phyloP scores from a whole-genome alignment of 2,888 invertebrate species.

The Latheticus oryzae region DNA sequence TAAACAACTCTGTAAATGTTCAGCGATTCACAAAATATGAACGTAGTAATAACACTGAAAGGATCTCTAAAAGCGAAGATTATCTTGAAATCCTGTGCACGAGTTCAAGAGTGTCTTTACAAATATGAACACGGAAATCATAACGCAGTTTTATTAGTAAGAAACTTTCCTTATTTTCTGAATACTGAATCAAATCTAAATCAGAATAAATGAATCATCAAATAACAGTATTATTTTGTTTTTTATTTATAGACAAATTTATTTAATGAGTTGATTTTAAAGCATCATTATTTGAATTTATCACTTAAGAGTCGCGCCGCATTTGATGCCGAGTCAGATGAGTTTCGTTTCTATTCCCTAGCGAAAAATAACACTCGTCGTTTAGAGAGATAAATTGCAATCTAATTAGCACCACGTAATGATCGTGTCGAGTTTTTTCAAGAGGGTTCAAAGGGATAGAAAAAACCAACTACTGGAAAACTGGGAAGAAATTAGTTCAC shows the following conservation, averaged over 20 bases:
- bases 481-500: too few species aligned
- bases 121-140: slow-evolving; percentile 5
- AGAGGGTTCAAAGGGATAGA: slow-evolving; percentile 2
- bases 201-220: too few species aligned
- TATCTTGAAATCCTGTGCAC: slow-evolving; percentile 12
- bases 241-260: too few species aligned
- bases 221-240: too few species aligned
- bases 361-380: slow-evolving; percentile 15
- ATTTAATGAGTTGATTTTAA: too few species aligned
- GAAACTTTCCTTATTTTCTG: slow-evolving; percentile 8
- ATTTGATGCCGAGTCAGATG: slow-evolving; percentile 14
- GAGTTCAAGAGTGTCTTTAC: slow-evolving; percentile 23
- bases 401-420: slow-evolving; percentile 35
- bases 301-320: slow-evolving; percentile 19
- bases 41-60: slow-evolving; percentile 17
- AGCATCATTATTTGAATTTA: too few species aligned
- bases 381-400: slow-evolving; percentile 32
- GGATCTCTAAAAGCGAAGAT: slow-evolving; percentile 13
- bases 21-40: slow-evolving; percentile 32
- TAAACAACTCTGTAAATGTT: slow-evolving; percentile 33
- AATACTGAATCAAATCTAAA: too few species aligned
- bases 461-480: slow-evolving; percentile 28
- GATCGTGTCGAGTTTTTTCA: slow-evolving; percentile 24
- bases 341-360: slow-evolving; percentile 26
- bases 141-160: slow-evolving; percentile 12